Evolutionary conservation across 2,797 vertebrate genomes (phyloP).

Genomic region (Oryzias sinensis): DNA sequence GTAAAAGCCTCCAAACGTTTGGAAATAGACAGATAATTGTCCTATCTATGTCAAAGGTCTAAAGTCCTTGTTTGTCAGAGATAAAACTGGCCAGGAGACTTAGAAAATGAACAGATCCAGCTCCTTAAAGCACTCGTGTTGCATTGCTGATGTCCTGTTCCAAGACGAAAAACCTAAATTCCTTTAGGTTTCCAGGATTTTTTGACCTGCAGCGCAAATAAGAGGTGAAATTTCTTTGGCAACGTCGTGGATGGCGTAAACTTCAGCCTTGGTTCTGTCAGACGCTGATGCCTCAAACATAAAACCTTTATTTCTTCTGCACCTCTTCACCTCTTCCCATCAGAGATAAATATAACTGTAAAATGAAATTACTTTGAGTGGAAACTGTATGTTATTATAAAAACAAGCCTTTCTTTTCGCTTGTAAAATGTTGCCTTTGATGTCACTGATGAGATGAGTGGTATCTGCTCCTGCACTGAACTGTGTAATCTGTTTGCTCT

Average conservation of each 20-base stretch:
- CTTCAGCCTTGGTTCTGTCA: neutral
- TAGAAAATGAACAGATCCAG: neutral
- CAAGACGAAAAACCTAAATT: slow-evolving; percentile 25
- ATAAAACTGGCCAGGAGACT: neutral
- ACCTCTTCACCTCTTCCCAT: too few relatives aligned
- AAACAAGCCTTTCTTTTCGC: neutral
- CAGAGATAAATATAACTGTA: too few relatives aligned
- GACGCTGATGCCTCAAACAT: too few relatives aligned
- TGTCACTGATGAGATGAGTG: slow-evolving; percentile 43
- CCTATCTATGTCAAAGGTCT: neutral
- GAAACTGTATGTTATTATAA: neutral
- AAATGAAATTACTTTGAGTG: neutral
- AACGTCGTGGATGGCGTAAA: neutral
- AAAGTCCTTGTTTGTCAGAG: neutral
- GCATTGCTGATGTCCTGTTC: slow-evolving; percentile 5
- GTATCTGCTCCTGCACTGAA: slow-evolving; percentile 27
- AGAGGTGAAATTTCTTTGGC: neutral
- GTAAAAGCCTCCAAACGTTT: neutral
- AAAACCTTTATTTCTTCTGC: too few relatives aligned
- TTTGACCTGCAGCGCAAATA: slow-evolving; percentile 12
- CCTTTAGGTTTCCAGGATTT: slow-evolving; percentile 3
- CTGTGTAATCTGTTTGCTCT: slow-evolving; percentile 67
- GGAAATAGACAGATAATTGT: neutral
- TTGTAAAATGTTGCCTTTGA: slow-evolving; percentile 43
- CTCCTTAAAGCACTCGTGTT: neutral